Conservation (phyloP, 2,797 vertebrate genomes). For the Eospalax fontanierii region DNA sequence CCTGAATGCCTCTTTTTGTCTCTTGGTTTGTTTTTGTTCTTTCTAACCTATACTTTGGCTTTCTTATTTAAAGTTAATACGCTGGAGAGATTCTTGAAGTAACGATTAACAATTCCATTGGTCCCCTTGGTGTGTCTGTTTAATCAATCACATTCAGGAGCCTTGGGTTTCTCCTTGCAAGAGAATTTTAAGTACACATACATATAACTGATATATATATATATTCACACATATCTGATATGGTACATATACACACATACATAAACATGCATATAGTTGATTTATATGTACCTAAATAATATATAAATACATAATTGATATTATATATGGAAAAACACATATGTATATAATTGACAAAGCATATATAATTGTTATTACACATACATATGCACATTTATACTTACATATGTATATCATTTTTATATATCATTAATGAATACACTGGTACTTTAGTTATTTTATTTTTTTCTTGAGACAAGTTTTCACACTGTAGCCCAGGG, state of each 20-base stretch:
- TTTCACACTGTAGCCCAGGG: too few species aligned
- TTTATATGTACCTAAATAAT: neutral
- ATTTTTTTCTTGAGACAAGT: too few species aligned
- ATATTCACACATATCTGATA: neutral
- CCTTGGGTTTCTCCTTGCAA: neutral
- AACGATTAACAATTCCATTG: too few species aligned
- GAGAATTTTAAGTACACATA: neutral
- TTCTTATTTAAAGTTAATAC: neutral
- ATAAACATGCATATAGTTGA: neutral
- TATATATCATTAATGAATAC: neutral
- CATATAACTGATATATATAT: neutral
- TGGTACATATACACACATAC: neutral
- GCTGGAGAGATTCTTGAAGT: neutral
- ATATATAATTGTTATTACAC: neutral
- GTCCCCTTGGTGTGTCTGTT: neutral
- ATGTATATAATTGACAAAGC: neutral
- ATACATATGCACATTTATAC: neutral
- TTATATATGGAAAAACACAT: neutral
- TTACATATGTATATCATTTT: neutral
- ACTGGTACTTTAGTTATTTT: too few species aligned
- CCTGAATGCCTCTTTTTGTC: neutral
- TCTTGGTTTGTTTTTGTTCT: neutral
- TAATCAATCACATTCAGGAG: neutral
- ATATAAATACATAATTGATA: neutral
- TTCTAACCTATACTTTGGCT: neutral